phyloP scores from a whole-genome alignment of 2,888 invertebrate species.

The Drosophila kanekoi region DNA sequence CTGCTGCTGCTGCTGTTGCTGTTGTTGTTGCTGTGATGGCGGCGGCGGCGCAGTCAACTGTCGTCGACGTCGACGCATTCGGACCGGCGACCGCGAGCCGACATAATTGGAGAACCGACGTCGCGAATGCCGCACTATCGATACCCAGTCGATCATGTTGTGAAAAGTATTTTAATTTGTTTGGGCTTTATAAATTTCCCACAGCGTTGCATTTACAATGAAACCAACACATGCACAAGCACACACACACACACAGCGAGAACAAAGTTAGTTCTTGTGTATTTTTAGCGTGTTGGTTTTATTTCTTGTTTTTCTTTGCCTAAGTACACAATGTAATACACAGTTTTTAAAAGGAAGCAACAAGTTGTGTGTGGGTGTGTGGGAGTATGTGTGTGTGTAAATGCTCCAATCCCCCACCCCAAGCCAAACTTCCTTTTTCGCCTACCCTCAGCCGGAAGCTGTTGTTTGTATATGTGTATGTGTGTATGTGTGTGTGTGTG shows the following conservation, averaged over 20 bases:
- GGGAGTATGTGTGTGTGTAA: neutral
- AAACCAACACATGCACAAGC: neutral
- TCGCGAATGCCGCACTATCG: constrained; percentile 90
- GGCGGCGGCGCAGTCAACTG: constrained; percentile 77
- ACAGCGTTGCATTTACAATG: constrained; percentile 20
- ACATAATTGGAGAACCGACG: constrained; percentile 90
- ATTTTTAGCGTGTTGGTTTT: constrained; percentile 6
- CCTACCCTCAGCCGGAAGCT: neutral
- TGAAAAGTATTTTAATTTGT: constrained; percentile 7
- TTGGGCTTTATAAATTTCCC: constrained; percentile 14
- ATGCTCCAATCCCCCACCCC: neutral
- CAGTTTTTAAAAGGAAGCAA: constrained; percentile 37
- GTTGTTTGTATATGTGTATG: neutral
- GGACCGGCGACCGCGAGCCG: constrained; percentile 88
- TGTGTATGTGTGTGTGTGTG: constrained; percentile 1
- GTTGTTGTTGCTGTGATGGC: constrained; percentile 34
- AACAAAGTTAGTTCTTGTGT: constrained; percentile 5
- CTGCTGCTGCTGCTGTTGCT: constrained; percentile 36
- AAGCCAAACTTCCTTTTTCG: neutral
- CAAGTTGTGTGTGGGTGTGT: constrained; percentile 33
- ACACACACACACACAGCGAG: neutral
- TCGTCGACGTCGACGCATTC: constrained; percentile 86
- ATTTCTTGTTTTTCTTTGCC: constrained; percentile 8
- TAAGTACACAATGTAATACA: constrained; percentile 13
- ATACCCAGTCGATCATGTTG: constrained; percentile 91